phyloP scores from a whole-genome alignment of 92 coral and sea anemone species.

The Phenganax marumi region DNA sequence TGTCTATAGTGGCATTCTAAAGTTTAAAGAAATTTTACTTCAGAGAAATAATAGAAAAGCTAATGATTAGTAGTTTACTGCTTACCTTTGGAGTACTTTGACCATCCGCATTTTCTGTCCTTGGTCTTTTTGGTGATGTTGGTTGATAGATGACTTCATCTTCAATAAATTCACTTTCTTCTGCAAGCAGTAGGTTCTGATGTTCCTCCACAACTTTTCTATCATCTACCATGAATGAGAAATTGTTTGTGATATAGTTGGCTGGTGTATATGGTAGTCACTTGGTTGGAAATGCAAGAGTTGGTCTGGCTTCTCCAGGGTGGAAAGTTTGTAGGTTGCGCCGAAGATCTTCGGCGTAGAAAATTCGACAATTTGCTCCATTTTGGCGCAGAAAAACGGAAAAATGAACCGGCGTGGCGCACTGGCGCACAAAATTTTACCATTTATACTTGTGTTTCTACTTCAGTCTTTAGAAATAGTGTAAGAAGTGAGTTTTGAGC shows the following conservation, averaged over 20 bases:
- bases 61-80: neutral
- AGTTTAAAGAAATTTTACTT: conserved; percentile 1
- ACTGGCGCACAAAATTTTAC: no score
- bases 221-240: neutral
- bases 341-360: no score
- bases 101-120: neutral
- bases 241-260: neutral
- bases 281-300: no score
- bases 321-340: no score
- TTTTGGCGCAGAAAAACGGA: no score
- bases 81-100: neutral
- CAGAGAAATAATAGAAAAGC: neutral
- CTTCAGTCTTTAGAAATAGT: no score
- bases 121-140: neutral
- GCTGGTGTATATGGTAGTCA: no score
- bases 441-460: no score
- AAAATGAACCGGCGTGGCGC: no score
- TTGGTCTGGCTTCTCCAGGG: no score
- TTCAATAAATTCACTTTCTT: neutral
- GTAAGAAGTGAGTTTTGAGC: no score
- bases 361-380: no score
- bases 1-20: neutral
- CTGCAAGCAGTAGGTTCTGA: conserved; percentile 25
- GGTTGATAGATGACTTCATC: neutral
- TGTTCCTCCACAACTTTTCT: conserved; percentile 15